Evolutionary conservation across 2,797 vertebrate species (phyloP), one percentile per base, ranked within the genome.

Genomic region (Lindbergichthys nudifrons): DNA sequence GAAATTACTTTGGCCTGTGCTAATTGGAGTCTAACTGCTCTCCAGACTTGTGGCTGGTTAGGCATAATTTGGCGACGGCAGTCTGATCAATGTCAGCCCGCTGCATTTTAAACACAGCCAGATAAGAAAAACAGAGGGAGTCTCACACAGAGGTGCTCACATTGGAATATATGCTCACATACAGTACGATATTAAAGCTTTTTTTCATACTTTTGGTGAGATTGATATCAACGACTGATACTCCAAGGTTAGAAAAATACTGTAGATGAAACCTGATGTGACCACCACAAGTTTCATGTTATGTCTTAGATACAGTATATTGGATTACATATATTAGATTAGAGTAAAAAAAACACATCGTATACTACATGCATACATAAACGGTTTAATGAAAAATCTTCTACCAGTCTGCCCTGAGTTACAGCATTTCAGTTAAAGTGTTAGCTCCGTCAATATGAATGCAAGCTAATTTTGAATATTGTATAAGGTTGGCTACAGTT

Each of bases 1-100:
- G 75, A 88, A 90, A 85, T 73, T 65, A 67, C 30, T 76, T 78
- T 69, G 79, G 74, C 43, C 75, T 69, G 67, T 50, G 65, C 83
- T 87, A 72, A 89, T 81, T 82, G 63, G 50, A 70, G 65, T 73
- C 60, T 75, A 78, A 75, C 72, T 70, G 72, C 74, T 77, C 73
- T 66, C 23, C 69, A 76, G 75, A 86, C 72, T 71, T 71, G 60
- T 8, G 47, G 65, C 64, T 71, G 46, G 18, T 69, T 72, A 32
- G 50, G 43, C n/a, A 26, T 79, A 71, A 80, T 83, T 85, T 85
- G 77, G 58, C 57, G 50, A 52, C 30, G 5, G 52, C 48, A 39
- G 66, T 62, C 77, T 88, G 87, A 89, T 80, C 72, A 75, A 47
- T 67, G 75, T 80, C 81, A 70, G 75, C 43, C 50, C 9, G 7